Conservation (phyloP, 2,888 invertebrate species). For the Harpagoxenus sublaevis region DNA sequence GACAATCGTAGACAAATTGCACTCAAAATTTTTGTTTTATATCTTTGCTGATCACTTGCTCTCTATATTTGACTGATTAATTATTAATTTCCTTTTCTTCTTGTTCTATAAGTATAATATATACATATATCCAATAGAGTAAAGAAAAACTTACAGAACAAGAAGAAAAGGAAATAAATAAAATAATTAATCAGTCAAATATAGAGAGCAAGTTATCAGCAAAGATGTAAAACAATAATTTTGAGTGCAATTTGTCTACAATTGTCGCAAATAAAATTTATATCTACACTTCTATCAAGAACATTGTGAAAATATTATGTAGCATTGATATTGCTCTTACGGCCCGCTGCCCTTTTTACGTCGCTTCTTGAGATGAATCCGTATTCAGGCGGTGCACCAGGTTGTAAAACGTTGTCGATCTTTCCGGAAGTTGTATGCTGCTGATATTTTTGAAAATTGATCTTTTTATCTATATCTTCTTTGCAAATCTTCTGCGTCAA, state of each 20-base stretch:
- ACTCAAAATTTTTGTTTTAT: constrained; percentile 2
- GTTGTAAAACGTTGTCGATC: constrained; percentile 82
- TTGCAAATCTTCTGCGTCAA: constrained; percentile 70
- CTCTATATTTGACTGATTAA: constrained; percentile 23
- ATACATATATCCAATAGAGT: neutral
- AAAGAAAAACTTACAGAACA: constrained; percentile 30
- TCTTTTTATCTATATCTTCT: constrained; percentile 72
- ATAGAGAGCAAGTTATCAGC: constrained; percentile 21
- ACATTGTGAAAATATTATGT: constrained; percentile 50
- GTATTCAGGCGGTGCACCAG: constrained; percentile 89
- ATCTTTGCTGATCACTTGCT: constrained; percentile 31
- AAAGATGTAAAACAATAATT: constrained; percentile 27
- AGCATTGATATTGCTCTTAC: constrained; percentile 78
- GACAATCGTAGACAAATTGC: neutral
- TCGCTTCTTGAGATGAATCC: constrained; percentile 86
- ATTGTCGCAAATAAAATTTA: constrained; percentile 4
- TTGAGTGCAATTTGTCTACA: neutral
- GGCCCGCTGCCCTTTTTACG: constrained; percentile 82
- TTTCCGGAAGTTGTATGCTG: constrained; percentile 39
- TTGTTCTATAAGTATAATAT: neutral
- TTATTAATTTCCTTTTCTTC: constrained; percentile 31
- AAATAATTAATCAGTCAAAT: constrained; percentile 40
- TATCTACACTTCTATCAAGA: neutral
- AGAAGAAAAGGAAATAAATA: constrained; percentile 39
- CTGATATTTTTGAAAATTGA: constrained; percentile 57